A percentile compares a stretch with the other conserved stretches of the same genome.
These are phyloP conservation scores for Cydia pomonella DNA, from an alignment of 1,140 invertebrate genomes.

Conservation along the genomic window DNA sequence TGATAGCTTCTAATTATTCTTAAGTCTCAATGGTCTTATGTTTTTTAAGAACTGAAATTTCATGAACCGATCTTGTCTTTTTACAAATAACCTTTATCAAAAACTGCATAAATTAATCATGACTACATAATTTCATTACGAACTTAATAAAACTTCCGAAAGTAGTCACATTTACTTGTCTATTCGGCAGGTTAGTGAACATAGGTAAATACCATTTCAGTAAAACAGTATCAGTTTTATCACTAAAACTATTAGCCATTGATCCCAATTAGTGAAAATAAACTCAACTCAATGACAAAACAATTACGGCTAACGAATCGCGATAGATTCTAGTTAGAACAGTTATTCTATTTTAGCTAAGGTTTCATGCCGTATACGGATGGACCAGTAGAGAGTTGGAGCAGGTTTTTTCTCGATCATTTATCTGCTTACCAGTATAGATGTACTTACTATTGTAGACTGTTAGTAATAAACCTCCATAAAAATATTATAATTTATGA, in stretches of 20 bases:
- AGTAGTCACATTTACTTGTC: background rate
- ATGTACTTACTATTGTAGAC: background rate
- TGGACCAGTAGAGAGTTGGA: conserved; percentile 25
- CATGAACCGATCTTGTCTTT: too few relatives aligned
- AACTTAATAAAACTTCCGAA: background rate
- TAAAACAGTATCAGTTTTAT: conserved; percentile 17
- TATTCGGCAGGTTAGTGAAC: conserved; percentile 14
- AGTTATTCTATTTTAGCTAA: conserved; percentile 34
- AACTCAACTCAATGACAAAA: conserved; percentile 63
- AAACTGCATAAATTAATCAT: too few relatives aligned
- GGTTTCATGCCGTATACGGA: conserved; percentile 26
- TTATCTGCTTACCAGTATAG: background rate
- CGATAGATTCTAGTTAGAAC: conserved; percentile 46
- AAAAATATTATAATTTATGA: too few relatives aligned
- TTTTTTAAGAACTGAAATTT: too few relatives aligned
- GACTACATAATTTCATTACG: too few relatives aligned
- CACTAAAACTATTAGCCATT: conserved; percentile 55
- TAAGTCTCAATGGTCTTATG: too few relatives aligned
- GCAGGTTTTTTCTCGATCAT: background rate
- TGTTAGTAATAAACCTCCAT: too few relatives aligned
- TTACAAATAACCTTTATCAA: too few relatives aligned
- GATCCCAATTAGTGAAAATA: conserved; percentile 65
- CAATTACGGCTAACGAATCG: conserved; percentile 61
- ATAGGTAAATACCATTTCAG: conserved; percentile 5
- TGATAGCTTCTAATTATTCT: too few relatives aligned